phyloP scores from a whole-genome alignment of 92 coral and sea anemone species.

The Paragorgia papillata region DNA sequence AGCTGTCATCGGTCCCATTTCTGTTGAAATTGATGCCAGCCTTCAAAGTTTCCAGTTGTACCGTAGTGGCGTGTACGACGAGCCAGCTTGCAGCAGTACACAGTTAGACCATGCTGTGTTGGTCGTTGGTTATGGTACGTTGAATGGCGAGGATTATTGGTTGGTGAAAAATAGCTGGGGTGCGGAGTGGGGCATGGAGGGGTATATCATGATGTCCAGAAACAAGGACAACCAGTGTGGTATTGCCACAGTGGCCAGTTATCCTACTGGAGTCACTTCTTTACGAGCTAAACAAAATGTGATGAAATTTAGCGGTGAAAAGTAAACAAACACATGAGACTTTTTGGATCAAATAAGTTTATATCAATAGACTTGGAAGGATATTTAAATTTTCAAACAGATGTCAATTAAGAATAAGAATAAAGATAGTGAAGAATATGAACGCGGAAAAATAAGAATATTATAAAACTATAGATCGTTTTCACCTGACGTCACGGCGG shows the following conservation, averaged over 20 bases:
- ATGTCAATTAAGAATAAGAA: no score
- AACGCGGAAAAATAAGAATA: no score
- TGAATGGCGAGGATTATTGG: conserved; percentile 43
- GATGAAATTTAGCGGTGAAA: no score
- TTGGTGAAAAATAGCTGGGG: conserved; percentile 47
- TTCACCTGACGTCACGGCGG: no score
- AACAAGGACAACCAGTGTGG: conserved; percentile 45
- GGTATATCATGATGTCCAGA: conserved; percentile 47
- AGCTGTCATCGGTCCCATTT: conserved; percentile 82
- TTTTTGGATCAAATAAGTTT: no score
- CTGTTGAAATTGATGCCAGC: conserved; percentile 89
- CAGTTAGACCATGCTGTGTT: conserved; percentile 2
- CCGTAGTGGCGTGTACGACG: conserved; percentile 74
- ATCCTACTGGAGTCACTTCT: conserved; percentile 26
- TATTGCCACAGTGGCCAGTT: conserved; percentile 28
- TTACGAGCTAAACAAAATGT: no score
- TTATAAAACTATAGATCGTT: no score
- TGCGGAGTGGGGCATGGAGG: conserved; percentile 28
- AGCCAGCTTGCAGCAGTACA: conserved; percentile 57
- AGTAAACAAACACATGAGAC: no score
- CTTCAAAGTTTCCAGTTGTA: conserved; percentile 78
- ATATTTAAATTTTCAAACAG: no score
- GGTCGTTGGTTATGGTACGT: conserved; percentile 45
- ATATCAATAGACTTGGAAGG: no score
- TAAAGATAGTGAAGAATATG: no score